Conservation (phyloP, 1,140 invertebrate genomes). For the Lordiphosa mommai region DNA sequence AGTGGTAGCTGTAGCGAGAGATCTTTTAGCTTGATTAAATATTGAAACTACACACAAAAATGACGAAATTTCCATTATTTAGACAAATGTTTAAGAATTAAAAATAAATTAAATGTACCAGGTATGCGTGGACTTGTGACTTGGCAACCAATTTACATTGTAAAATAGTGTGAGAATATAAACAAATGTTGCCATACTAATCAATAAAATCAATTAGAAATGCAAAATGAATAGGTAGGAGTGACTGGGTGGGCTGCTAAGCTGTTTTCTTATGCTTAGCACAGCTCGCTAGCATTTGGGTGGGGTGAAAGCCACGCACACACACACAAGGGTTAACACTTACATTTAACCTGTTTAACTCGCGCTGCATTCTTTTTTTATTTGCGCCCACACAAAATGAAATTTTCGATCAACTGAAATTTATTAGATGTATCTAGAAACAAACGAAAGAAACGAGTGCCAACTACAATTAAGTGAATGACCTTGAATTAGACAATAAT, state of each 20-base stretch:
- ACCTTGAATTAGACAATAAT: background rate
- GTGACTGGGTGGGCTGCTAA: no score
- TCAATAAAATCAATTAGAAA: slow-evolving; percentile 1
- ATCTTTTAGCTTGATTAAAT: slow-evolving; percentile 64
- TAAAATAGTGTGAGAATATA: background rate
- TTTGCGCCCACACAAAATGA: slow-evolving; percentile 11
- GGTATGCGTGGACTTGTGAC: background rate
- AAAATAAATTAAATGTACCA: slow-evolving; percentile 26
- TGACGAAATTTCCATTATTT: slow-evolving; percentile 60
- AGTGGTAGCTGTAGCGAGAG: slow-evolving; percentile 5
- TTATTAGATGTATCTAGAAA: slow-evolving; percentile 5
- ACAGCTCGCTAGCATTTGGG: background rate
- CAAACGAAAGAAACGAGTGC: no score
- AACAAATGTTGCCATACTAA: background rate
- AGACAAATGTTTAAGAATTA: slow-evolving; percentile 54
- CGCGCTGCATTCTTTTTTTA: background rate
- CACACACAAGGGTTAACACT: background rate
- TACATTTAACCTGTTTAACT: background rate
- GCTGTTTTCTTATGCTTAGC: background rate
- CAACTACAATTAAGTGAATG: background rate
- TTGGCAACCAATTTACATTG: slow-evolving; percentile 1
- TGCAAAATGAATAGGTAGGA: background rate
- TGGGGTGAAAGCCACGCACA: no score
- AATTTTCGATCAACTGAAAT: background rate
- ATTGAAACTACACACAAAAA: slow-evolving; percentile 43